Evolutionary conservation across 2,888 invertebrate species (phyloP), one percentile per base, ranked within the genome.

Genomic region (Trypoxylon attenuatum): DNA sequence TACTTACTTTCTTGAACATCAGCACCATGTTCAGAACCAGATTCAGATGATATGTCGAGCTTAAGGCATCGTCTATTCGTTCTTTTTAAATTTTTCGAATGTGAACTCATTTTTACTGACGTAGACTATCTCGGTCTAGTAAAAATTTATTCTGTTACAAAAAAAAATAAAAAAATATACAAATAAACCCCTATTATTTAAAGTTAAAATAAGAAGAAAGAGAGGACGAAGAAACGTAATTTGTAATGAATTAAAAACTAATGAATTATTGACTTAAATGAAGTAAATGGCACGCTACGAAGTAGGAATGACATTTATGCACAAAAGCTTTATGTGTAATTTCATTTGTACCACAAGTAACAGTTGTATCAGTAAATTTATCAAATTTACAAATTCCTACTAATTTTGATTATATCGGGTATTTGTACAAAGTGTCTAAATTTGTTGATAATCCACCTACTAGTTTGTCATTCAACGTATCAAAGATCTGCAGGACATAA

Each of bases 371-470:
- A 15, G 38, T 2, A 33, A 33, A 10, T 10, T 49, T 8, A 16
- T 47, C 2, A 16, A 18, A 29, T 2, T 6, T 29, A 23, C 16
- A 51, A 25, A 41, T 16, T 41, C 51, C 51, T 18, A 51, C 21
- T 23, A 51, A 38, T 41, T 51, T 51, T 13, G 39, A 51, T 41
- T 25, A 15, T 3, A 51, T 22, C 25, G 33, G 49, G 19, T 50
- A 16, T 33, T 50, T 27, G 42, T 42, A 52, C 1, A 27, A 29
- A 13, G 2, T 22, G 22, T 38, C n/a, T 13, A 39, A 50, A 25
- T 49, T 49, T 33, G 49, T 45, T 49, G 49, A 46, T 54, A 38
- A 46, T 45, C 22, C 38, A n/a, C 29, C 23, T 27, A 54, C 42
- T 46, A 54, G 22, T 54, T 33, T 46, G n/a, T 55, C 25, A 21